A percentile compares a stretch with the other conserved stretches of the same genome.
Conservation (phyloP, 2,797 vertebrate genomes). For the Dallia pectoralis region DNA sequence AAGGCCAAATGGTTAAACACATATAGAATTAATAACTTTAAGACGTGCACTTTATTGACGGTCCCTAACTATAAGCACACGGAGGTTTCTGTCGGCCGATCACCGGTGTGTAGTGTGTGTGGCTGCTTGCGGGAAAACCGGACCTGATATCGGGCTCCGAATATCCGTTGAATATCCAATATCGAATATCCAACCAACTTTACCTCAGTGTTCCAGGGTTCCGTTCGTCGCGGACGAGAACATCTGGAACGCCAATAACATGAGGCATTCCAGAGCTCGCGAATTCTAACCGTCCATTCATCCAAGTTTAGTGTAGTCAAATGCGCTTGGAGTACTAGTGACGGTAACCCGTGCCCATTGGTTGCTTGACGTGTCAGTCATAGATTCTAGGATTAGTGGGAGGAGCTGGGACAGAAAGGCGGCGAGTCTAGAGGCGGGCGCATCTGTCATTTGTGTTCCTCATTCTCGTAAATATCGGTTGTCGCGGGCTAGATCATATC, state of each 20-base stretch:
- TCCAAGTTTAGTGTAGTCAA: conserved; percentile 14
- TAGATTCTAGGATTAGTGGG: conserved; percentile 32
- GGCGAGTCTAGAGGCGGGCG: conserved; percentile 57
- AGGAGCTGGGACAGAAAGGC: conserved; percentile 31
- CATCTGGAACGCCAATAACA: conserved; percentile 40
- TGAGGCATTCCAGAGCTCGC: conserved; percentile 25
- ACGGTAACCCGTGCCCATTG: conserved; percentile 50
- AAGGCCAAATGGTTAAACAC: too few species aligned
- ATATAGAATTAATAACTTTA: too few species aligned
- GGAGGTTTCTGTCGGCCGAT: too few species aligned
- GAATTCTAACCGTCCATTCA: conserved; percentile 38
- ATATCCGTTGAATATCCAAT: too few species aligned
- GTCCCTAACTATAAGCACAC: too few species aligned
- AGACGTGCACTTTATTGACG: too few species aligned
- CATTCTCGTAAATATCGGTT: conserved; percentile 57
- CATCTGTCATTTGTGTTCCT: conserved; percentile 63
- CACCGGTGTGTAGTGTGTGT: too few species aligned
- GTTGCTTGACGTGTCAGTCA: conserved; percentile 51
- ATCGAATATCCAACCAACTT: too few species aligned
- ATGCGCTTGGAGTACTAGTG: conserved; percentile 13
- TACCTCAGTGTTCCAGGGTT: neutral
- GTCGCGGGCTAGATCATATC: conserved; percentile 31
- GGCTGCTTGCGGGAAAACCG: too few species aligned
- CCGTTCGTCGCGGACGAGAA: conserved; percentile 14
- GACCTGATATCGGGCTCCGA: too few species aligned